Percentiles rank a stretch among this genome's conserved stretches.
These are phyloP conservation scores for Rhinogobio ventralis DNA, from an alignment of 2,797 vertebrate species.

Conservation along the genomic window DNA sequence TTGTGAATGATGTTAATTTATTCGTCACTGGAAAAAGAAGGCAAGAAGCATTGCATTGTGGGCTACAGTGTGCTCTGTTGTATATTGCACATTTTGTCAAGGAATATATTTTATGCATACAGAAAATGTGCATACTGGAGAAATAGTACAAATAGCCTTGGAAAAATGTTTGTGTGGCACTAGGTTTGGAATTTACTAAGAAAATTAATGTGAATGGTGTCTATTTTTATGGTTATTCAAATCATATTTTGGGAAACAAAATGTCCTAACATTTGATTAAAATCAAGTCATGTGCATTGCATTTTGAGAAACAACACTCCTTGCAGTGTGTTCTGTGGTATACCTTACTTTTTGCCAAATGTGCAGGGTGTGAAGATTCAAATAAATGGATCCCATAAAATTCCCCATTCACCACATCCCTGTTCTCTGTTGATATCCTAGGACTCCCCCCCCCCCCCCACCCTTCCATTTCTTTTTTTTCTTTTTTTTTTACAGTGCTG, in stretches of 20 bases:
- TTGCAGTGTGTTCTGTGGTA: neutral
- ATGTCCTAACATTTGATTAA: neutral
- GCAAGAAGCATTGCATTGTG: neutral
- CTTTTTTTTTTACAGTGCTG: constrained; percentile 43
- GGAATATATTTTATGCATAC: neutral
- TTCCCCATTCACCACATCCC: constrained; percentile 6
- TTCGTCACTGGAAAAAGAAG: neutral
- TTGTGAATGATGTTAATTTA: neutral
- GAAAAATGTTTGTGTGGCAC: neutral
- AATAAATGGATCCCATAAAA: constrained; percentile 40
- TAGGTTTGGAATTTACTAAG: neutral
- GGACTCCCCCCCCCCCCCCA: neutral
- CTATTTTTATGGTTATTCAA: neutral
- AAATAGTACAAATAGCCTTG: neutral
- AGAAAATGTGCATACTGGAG: neutral
- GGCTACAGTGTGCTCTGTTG: neutral
- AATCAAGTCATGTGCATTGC: neutral
- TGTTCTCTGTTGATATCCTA: neutral
- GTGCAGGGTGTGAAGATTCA: constrained; percentile 8
- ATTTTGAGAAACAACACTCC: neutral
- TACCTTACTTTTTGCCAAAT: neutral
- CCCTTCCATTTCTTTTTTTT: neutral
- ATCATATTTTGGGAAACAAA: neutral
- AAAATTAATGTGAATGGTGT: neutral
- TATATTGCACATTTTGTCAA: neutral